Conservation (phyloP, 2,888 invertebrate species). For the Muscina levida region DNA sequence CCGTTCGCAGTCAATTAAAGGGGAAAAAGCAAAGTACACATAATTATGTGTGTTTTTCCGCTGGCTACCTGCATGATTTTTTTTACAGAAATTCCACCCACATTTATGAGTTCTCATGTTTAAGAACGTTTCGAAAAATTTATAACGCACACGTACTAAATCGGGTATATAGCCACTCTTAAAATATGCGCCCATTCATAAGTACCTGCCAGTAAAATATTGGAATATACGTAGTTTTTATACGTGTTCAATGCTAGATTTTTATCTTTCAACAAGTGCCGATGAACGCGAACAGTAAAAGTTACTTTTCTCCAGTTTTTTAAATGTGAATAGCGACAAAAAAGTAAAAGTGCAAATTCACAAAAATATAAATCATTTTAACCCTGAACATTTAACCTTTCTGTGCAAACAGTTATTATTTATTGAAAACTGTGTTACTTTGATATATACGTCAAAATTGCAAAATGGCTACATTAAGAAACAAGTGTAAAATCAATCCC, state of each 20-base stretch:
- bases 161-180: too few species aligned
- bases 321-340: too few species aligned
- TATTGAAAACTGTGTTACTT: constrained; percentile 20
- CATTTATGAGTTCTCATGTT: neutral
- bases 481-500: constrained; percentile 18
- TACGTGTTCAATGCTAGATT: too few species aligned
- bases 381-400: neutral
- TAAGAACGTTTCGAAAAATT: neutral
- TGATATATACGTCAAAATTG: constrained; percentile 13
- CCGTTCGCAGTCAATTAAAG: too few species aligned
- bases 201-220: too few species aligned
- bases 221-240: too few species aligned
- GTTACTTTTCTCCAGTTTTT: neutral
- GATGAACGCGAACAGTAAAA: neutral
- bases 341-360: too few species aligned
- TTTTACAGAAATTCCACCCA: neutral
- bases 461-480: constrained; percentile 18
- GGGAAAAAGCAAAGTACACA: neutral
- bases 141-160: too few species aligned
- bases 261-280: neutral
- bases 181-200: too few species aligned
- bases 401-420: constrained; percentile 2
- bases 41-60: neutral
- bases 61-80: neutral
- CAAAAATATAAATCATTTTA: neutral